Conservation (phyloP, 1,140 invertebrate species). For the Drosophila lini region DNA sequence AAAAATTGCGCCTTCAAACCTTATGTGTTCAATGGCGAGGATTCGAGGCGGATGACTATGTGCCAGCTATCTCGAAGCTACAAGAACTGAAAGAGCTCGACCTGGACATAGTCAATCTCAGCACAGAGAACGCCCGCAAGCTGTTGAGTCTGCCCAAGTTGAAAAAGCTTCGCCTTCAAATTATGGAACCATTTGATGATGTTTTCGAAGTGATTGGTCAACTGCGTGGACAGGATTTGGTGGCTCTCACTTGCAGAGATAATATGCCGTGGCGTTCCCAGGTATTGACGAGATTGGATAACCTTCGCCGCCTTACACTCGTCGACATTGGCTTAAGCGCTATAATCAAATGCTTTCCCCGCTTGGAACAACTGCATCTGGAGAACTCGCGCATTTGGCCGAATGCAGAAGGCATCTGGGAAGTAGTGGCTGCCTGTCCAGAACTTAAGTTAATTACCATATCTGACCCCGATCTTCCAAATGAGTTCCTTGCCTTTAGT, state of each 20-base stretch:
- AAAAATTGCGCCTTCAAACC: conserved; percentile 6
- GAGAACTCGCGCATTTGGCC: conserved; percentile 12
- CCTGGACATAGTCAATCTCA: conserved; percentile 16
- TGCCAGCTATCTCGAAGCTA: conserved; percentile 1
- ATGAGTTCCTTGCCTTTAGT: conserved; percentile 13
- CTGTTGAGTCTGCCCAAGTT: conserved; percentile 29
- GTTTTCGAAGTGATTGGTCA: conserved; percentile 7
- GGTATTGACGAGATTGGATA: background rate
- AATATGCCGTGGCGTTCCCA: background rate
- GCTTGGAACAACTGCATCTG: conserved; percentile 31
- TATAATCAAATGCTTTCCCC: conserved; percentile 20
- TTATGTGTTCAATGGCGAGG: conserved; percentile 24
- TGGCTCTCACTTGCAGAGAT: conserved; percentile 25
- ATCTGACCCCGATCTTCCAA: background rate
- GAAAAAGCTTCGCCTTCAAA: conserved; percentile 17
- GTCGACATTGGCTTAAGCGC: conserved; percentile 9
- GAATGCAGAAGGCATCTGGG: conserved; percentile 30
- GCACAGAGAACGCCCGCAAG: conserved; percentile 1
- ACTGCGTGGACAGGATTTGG: conserved; percentile 23
- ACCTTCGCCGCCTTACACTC: conserved; percentile 18
- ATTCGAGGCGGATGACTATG: conserved; percentile 9
- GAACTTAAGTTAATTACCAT: conserved; percentile 14
- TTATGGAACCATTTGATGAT: conserved; percentile 1
- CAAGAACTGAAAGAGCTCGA: conserved; percentile 29
- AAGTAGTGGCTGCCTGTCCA: conserved; percentile 21